These are phyloP conservation scores for Heterotilapia buettikoferi DNA, from an alignment of 2,113 vertebrate genomes.

Conservation along the genomic window DNA sequence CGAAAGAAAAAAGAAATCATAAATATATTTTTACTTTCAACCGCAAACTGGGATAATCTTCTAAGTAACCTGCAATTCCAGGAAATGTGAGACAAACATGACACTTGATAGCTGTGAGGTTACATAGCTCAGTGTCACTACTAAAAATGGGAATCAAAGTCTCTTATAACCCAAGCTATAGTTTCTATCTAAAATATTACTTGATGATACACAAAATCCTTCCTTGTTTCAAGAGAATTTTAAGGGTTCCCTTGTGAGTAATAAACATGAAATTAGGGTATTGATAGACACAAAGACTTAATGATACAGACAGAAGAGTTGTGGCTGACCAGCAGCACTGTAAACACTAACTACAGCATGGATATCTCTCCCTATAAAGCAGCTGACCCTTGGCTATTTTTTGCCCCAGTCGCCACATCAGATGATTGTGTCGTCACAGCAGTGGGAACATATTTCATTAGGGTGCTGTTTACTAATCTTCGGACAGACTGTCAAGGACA, in stretches of 20 bases:
- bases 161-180: background rate
- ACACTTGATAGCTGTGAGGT: background rate
- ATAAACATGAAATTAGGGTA: background rate
- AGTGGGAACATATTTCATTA: background rate
- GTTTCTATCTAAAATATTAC: background rate
- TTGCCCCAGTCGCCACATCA: slow-evolving; percentile 1
- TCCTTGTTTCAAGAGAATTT: background rate
- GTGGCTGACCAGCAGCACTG: background rate
- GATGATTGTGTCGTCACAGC: slow-evolving; percentile 5
- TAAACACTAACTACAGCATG: slow-evolving; percentile 6
- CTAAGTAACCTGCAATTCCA: background rate
- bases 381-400: slow-evolving; percentile 50
- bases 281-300: background rate
- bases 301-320: background rate
- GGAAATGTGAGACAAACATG: background rate
- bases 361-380: background rate
- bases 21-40: background rate
- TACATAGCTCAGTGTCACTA: background rate
- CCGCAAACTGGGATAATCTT: background rate
- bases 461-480: background rate
- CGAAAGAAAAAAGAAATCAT: fast-evolving
- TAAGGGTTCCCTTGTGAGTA: background rate
- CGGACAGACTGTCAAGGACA: background rate
- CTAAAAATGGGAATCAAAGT: background rate
- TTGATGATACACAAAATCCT: background rate